Conservation (phyloP, 2,113 vertebrate species). For the Callipepla squamata region DNA sequence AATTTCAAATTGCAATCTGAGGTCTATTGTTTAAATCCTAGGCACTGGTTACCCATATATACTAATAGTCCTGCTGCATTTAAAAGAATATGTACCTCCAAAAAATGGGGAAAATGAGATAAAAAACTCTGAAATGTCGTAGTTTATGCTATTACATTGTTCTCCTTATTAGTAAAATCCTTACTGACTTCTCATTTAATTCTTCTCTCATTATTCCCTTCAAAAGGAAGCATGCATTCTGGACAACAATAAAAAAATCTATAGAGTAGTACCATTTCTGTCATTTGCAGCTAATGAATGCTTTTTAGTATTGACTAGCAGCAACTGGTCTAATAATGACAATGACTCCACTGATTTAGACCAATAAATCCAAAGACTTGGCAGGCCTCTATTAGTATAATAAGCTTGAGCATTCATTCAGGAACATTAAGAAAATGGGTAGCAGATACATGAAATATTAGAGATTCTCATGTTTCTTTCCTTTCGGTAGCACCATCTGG, state of each 20-base stretch:
- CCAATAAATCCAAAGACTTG: constrained; percentile 72
- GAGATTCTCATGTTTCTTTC: constrained; percentile 41
- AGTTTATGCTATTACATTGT: not conserved
- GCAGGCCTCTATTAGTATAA: constrained; percentile 62
- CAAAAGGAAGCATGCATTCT: constrained; percentile 63
- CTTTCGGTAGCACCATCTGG: not conserved
- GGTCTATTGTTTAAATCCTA: not conserved
- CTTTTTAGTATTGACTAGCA: constrained; percentile 73
- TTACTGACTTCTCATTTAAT: constrained; percentile 62
- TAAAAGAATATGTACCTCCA: not conserved
- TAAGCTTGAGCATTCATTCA: constrained; percentile 69
- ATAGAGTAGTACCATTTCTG: constrained; percentile 65
- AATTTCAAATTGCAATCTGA: not conserved
- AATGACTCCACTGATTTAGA: constrained; percentile 70
- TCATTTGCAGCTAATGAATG: constrained; percentile 75
- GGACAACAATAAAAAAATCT: constrained; percentile 73
- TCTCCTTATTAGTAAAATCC: not conserved
- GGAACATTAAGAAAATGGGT: constrained; percentile 64
- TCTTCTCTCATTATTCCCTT: constrained; percentile 62
- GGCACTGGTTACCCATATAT: not conserved
- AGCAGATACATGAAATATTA: constrained; percentile 1
- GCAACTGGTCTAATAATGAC: constrained; percentile 66
- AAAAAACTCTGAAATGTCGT: not conserved
- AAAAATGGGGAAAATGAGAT: constrained; percentile 20
- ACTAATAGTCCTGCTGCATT: not conserved